Evolutionary conservation across 2,113 vertebrate genomes (phyloP), one percentile per base, ranked within the genome.

Genomic region (Microtus pennsylvanicus): DNA sequence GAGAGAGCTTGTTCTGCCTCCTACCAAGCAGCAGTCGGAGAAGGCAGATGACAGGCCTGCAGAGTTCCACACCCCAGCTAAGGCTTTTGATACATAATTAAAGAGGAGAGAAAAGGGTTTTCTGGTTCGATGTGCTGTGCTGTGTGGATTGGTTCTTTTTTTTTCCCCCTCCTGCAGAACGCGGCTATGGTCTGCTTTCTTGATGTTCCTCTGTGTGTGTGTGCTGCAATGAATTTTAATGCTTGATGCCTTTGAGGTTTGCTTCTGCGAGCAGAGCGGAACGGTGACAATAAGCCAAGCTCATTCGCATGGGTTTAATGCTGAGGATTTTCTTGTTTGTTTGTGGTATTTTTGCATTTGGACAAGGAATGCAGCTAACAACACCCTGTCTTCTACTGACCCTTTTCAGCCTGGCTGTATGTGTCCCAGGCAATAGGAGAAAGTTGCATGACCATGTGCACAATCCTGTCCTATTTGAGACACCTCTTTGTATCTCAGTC

Each of bases 211-310:
- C 0, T 0, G 3, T 69, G 67, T 80, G 22, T 38, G 24, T 38
- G 35, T 72, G 2, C 19, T 63, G 61, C 19, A 33, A 19, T 89
- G 96, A 55, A 94, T 95, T 65, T 63, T 93, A 93, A 72, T 97
- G 96, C 83, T 88, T 93, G 96, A 0, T 19, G 55, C 76, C 28
- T 97, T 93, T 83, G 92, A 90, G 93, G 88, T 88, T 98, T 93
- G 92, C 21, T 96, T 52, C 61, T 94, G 83, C 94, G 82, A 94
- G 94, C 93, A 89, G 75, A 94, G 74, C 61, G n/a, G 78, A 88
- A 42, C 5, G 6, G 10, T 74, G 42, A 93, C 90, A 65, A 22
- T 19, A 78, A 74, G 89, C 58, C 45, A 89, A 52, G 9, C 69
- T 89, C 87, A 13, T 75, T 90, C 4, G 1, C 88, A 2, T 45